These are phyloP conservation scores for Lasius fuliginosus DNA, from an alignment of 2,888 invertebrate genomes.

Conservation along the genomic window DNA sequence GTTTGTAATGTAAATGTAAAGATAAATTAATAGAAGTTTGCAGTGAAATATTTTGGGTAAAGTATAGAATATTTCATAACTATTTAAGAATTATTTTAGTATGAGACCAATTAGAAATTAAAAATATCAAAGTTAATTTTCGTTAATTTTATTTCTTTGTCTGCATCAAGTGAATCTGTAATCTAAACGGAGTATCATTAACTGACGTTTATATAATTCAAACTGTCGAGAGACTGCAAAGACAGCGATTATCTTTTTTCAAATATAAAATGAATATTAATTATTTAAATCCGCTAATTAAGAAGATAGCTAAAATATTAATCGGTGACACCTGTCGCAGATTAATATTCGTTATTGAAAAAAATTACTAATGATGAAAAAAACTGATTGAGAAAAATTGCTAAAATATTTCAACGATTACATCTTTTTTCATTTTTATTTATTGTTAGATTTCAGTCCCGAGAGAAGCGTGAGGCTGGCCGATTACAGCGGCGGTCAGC, in stretches of 20 bases:
- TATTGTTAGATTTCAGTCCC: slow-evolving; percentile 80
- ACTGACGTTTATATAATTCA: neutral
- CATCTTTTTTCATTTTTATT: slow-evolving; percentile 21
- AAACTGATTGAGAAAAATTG: neutral
- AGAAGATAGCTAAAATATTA: neutral
- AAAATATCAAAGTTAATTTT: neutral
- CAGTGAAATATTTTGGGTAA: neutral
- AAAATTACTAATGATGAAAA: neutral
- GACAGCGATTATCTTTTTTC: neutral
- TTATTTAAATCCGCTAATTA: neutral
- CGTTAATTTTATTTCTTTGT: neutral
- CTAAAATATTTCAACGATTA: neutral
- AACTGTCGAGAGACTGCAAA: neutral
- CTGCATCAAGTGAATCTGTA: neutral
- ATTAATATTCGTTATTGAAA: neutral
- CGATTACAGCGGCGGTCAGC: slow-evolving; percentile 82
- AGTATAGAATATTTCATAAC: neutral
- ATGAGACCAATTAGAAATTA: neutral
- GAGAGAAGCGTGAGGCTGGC: slow-evolving; percentile 80
- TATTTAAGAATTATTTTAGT: neutral
- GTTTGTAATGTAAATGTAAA: neutral
- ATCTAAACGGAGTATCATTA: neutral
- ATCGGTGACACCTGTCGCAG: neutral
- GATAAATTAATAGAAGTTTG: neutral
- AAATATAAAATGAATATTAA: neutral